phyloP scores from a whole-genome alignment of 2,888 invertebrate genomes.

The Lumbricus terrestris region DNA sequence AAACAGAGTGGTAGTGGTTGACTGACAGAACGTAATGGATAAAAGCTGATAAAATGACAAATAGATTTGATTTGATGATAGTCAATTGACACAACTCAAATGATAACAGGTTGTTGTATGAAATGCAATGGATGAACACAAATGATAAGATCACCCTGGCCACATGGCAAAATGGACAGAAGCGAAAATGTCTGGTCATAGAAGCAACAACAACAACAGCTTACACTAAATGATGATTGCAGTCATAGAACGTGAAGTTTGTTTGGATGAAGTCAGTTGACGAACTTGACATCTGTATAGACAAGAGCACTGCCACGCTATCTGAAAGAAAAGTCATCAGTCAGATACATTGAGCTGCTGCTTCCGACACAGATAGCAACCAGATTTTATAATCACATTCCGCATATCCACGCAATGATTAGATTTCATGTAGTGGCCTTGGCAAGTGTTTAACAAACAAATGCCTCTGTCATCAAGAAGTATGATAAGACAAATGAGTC shows the following conservation, averaged over 20 bases:
- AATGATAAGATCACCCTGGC: neutral
- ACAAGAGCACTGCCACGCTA: neutral
- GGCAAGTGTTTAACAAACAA: neutral
- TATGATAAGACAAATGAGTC: neutral
- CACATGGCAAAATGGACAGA: neutral
- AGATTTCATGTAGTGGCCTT: neutral
- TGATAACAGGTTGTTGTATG: neutral
- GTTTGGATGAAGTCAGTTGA: conserved; percentile 4
- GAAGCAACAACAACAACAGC: neutral
- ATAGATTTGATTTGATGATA: neutral
- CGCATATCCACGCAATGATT: neutral
- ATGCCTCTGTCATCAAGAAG: neutral
- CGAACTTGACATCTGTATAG: neutral
- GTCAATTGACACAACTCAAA: neutral
- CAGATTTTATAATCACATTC: neutral
- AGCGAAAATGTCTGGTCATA: neutral
- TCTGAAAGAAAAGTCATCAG: neutral
- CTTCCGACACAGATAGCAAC: neutral
- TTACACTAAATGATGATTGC: neutral
- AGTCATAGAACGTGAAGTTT: conserved; percentile 13
- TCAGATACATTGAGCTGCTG: neutral
- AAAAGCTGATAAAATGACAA: neutral
- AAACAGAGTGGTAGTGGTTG: neutral
- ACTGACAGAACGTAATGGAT: neutral
- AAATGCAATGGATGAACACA: neutral